phyloP scores from a whole-genome alignment of 2,797 vertebrate genomes.

The Triplophysa bombifrons region DNA sequence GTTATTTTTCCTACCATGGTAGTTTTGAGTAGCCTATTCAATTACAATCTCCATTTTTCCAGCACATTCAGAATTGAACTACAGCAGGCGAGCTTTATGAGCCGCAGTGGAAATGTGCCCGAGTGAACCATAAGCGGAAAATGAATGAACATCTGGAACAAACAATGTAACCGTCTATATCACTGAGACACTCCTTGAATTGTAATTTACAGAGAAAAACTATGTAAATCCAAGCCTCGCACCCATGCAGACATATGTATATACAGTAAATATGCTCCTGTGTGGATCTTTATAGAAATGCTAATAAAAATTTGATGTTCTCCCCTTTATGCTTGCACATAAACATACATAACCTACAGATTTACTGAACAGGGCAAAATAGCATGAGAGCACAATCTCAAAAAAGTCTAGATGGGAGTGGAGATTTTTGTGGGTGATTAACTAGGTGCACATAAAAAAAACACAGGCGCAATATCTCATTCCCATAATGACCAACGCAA shows the following conservation, averaged over 20 bases:
- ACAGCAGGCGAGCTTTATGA: conserved; percentile 6
- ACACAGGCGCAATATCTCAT: too few species aligned
- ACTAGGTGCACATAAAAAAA: too few species aligned
- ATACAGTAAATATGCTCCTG: neutral
- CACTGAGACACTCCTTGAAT: conserved; percentile 13
- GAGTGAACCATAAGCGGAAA: neutral
- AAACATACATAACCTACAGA: too few species aligned
- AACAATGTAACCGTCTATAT: neutral
- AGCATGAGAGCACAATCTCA: too few species aligned
- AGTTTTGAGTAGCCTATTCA: too few species aligned
- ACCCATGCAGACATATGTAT: neutral
- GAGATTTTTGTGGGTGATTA: too few species aligned
- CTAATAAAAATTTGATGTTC: neutral
- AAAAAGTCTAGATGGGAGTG: too few species aligned
- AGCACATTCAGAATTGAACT: conserved; percentile 1
- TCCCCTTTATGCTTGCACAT: too few species aligned
- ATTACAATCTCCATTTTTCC: neutral
- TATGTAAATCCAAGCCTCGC: neutral
- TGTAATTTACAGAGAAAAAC: neutral
- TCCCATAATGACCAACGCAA: too few species aligned
- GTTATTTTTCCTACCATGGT: too few species aligned
- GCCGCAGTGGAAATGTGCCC: conserved; percentile 25
- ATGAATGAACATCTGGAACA: conserved; percentile 13
- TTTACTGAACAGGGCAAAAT: too few species aligned
- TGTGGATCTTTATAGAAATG: neutral